These are phyloP conservation scores for Lymantria monacha DNA, from an alignment of 2,888 invertebrate species.

Conservation along the genomic window DNA sequence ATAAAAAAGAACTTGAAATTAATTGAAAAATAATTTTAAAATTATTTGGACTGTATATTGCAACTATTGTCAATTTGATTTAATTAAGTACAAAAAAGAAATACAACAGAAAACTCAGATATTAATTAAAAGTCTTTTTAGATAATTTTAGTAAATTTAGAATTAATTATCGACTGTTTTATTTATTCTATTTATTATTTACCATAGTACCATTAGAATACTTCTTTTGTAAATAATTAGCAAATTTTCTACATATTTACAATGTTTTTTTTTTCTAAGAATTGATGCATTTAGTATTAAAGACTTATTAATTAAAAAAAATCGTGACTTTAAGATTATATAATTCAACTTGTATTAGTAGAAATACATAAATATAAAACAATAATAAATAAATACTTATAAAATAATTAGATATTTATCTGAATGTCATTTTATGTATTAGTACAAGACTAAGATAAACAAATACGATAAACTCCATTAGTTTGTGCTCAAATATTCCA, in stretches of 20 bases:
- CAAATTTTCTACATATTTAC: constrained; percentile 48
- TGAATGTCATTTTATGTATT: no score
- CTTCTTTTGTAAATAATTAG: constrained; percentile 71
- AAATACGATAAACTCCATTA: no score
- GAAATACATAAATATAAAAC: no score
- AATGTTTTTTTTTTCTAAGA: constrained; percentile 33
- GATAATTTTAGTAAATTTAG: constrained; percentile 41
- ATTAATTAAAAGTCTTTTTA: constrained; percentile 16
- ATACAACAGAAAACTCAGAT: constrained; percentile 11
- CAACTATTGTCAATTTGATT: not conserved
- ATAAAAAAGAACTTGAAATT: no score
- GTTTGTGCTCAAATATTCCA: no score
- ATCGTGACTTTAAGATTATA: constrained; percentile 18
- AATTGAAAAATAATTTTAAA: no score
- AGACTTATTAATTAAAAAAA: constrained; percentile 34
- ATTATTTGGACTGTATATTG: not conserved
- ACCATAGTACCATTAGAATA: constrained; percentile 47
- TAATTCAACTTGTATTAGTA: not conserved
- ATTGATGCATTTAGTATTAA: constrained; percentile 45
- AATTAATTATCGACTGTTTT: constrained; percentile 61
- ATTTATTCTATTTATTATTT: constrained; percentile 71
- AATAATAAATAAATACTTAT: no score
- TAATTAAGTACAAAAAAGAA: constrained; percentile 39
- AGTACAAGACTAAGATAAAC: no score
- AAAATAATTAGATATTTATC: no score